Percentiles rank a stretch among this genome's conserved stretches.
phyloP scores from a whole-genome alignment of 2,797 vertebrate species.

The Leuciscus waleckii region DNA sequence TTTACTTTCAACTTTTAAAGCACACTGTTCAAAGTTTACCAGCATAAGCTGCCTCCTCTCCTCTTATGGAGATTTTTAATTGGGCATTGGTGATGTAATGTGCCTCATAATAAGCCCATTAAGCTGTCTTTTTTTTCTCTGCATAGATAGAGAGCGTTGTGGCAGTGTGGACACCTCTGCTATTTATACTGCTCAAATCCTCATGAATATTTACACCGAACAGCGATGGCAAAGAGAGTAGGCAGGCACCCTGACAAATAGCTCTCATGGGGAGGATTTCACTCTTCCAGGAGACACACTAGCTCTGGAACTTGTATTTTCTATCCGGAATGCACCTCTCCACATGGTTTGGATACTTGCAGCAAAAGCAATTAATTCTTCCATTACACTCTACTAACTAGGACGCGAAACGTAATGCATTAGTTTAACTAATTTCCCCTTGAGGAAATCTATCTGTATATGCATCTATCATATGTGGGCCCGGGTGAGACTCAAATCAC shows the following conservation, averaged over 20 bases:
- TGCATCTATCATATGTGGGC: slow-evolving; percentile 21
- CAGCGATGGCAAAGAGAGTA: slow-evolving; percentile 75
- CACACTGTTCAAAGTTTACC: slow-evolving; percentile 56
- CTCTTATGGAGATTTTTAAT: slow-evolving; percentile 69
- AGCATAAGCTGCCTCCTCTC: slow-evolving; percentile 50
- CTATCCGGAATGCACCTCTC: slow-evolving; percentile 67
- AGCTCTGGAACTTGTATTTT: slow-evolving; percentile 72
- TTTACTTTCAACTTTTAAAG: slow-evolving; percentile 51
- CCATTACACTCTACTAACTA: slow-evolving; percentile 43
- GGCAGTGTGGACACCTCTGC: slow-evolving; percentile 84
- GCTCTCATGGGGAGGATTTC: slow-evolving; percentile 77
- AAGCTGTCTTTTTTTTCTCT: slow-evolving; percentile 76
- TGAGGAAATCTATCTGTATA: slow-evolving; percentile 24
- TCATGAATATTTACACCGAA: slow-evolving; percentile 86
- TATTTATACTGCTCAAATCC: slow-evolving; percentile 88
- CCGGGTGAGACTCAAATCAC: slow-evolving; percentile 17
- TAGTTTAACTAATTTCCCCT: slow-evolving; percentile 32
- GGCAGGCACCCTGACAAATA: slow-evolving; percentile 83
- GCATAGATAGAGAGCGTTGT: slow-evolving; percentile 83
- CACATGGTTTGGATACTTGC: slow-evolving; percentile 51
- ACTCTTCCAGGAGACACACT: slow-evolving; percentile 78
- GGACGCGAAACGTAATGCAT: slow-evolving; percentile 23
- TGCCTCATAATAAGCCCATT: slow-evolving; percentile 84
- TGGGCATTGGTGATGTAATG: slow-evolving; percentile 84
- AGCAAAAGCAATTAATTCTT: slow-evolving; percentile 51